Conservation (phyloP, 35 echinoderm and acorn worm genomes). For the Ptychodera flava region DNA sequence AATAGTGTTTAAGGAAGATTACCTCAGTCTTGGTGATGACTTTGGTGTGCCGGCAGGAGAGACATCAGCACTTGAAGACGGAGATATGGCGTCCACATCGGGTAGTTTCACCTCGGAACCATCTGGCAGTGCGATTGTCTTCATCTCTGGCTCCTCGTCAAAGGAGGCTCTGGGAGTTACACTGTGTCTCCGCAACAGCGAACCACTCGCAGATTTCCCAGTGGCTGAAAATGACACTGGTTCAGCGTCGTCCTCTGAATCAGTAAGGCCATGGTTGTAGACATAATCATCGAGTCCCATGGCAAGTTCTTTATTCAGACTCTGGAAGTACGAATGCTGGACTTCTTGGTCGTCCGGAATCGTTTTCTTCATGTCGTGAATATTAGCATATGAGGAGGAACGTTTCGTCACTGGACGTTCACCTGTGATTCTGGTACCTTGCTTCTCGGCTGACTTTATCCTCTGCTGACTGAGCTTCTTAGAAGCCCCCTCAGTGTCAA, state of each 20-base stretch:
- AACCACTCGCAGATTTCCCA: background rate
- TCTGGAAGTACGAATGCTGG: background rate
- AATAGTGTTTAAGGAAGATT: background rate
- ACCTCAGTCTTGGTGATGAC: background rate
- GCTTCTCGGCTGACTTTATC: too few relatives aligned
- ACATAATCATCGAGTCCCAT: background rate
- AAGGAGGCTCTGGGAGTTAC: background rate
- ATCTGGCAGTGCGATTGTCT: background rate
- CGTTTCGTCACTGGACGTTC: background rate
- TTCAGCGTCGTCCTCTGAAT: too few relatives aligned
- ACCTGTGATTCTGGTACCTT: too few relatives aligned
- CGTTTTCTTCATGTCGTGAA: background rate
- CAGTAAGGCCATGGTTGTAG: background rate
- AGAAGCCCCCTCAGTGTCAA: too few relatives aligned
- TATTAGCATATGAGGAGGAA: background rate
- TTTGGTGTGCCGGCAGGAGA: background rate
- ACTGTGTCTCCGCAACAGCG: background rate
- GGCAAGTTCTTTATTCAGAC: background rate
- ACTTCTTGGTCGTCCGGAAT: background rate
- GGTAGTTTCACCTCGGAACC: background rate
- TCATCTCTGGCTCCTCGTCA: background rate
- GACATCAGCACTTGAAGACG: background rate
- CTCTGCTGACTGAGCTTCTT: too few relatives aligned
- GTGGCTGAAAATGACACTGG: background rate
- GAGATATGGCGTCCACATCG: background rate